Evolutionary conservation across 92 coral and sea anemone genomes (phyloP), one percentile per base, ranked within the genome.

Genomic region (Parazoanthus darwini): DNA sequence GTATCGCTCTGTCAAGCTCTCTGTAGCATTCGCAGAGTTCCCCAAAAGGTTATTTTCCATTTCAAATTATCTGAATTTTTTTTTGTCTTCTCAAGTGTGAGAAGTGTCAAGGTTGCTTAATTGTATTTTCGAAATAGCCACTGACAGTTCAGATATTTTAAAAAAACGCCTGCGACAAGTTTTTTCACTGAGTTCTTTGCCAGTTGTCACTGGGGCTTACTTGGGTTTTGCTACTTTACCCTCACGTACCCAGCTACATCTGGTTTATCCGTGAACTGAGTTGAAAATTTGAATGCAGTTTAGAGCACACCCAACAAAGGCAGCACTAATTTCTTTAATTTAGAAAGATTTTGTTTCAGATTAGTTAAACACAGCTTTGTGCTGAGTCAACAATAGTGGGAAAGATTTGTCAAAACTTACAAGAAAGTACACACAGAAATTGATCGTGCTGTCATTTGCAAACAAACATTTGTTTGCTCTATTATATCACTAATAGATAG

Each of bases 361-460:
- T 73, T 73, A 73, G 50, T 79, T 79, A 79, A 79, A 79, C 23
- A 79, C 82, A 79, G 67, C 67, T 79, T 13, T 13, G 36, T 9
- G 63, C 67, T 79, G 39, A 79, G 26, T 46, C 63, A 79, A 79
- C 67, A 79, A 16, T 48, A 79, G 39, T 25, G 82, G 18, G 3
- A 22, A 79, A 13, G 23, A 9, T 48, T 10, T 50, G 23, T 50
- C 37, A 79, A 16, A 46, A 67, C 42, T 1, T n/a, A 79, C 68
- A 79, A 29, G 16, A 79, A 51, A 79, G 66, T 11, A 79, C 63
- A 79, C 16, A 22, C 18, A 46, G 43, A 14, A 50, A 79, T 79
- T 26, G 38, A 20, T 25, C 44, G 38, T 51, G n/a, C 67, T 79
- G 82, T 79, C 67, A 25, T 11, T 67, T 48, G 48, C 20, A n/a